phyloP scores from a whole-genome alignment of 2,113 vertebrate species.

The Etia nguti region DNA sequence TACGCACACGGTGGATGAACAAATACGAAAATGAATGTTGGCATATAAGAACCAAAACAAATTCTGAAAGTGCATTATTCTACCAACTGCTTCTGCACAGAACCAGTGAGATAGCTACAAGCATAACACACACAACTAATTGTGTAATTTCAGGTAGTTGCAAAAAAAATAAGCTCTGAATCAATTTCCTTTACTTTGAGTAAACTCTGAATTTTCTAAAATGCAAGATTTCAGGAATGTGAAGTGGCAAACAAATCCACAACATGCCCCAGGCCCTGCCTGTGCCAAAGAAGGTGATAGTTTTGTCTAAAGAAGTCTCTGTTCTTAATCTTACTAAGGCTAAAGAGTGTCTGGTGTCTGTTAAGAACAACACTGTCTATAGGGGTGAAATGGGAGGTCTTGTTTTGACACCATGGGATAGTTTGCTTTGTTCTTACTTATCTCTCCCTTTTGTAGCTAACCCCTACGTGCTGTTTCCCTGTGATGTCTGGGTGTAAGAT shows the following conservation, averaged over 20 bases:
- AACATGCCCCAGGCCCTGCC: not conserved
- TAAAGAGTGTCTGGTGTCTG: slow-evolving; percentile 41
- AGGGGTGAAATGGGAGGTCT: slow-evolving; percentile 52
- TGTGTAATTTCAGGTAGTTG: not conserved
- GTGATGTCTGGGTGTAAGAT: slow-evolving; percentile 26
- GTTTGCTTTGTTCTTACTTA: slow-evolving; percentile 66
- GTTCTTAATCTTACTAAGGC: slow-evolving; percentile 23
- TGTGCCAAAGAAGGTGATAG: slow-evolving; percentile 20
- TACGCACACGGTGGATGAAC: not conserved
- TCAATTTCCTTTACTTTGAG: not conserved
- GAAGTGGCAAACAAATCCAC: not conserved
- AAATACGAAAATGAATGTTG: not conserved
- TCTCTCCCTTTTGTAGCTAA: slow-evolving; percentile 27
- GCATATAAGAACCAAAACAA: not conserved
- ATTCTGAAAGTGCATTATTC: not conserved
- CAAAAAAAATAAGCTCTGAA: not conserved
- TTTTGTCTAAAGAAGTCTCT: slow-evolving; percentile 54
- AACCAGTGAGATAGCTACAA: not conserved
- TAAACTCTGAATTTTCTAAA: not conserved
- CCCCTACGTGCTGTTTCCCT: slow-evolving; percentile 1
- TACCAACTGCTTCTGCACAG: not conserved
- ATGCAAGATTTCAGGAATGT: not conserved
- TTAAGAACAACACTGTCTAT: slow-evolving; percentile 29
- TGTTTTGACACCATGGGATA: slow-evolving; percentile 66
- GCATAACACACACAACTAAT: not conserved